These are phyloP conservation scores for Andrena trimmerana DNA, from an alignment of 2,888 invertebrate species.

Conservation along the genomic window DNA sequence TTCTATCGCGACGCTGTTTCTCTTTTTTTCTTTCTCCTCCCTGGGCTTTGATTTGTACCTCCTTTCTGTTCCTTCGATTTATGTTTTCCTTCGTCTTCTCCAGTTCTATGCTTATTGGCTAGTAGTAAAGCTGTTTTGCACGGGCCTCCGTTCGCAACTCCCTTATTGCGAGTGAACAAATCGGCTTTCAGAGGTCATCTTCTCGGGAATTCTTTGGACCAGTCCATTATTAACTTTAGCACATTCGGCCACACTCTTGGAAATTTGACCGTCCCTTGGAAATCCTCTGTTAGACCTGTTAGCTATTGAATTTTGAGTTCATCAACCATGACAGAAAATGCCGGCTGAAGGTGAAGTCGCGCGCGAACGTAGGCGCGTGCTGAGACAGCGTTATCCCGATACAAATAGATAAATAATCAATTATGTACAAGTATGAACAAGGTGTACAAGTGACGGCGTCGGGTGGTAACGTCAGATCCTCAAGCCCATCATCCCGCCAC, in stretches of 20 bases:
- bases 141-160: slow-evolving; percentile 61
- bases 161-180: neutral
- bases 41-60: slow-evolving; percentile 30
- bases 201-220: too few species aligned
- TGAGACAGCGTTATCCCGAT: slow-evolving; percentile 65
- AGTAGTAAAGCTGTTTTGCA: slow-evolving; percentile 75
- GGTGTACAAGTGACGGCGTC: slow-evolving; percentile 75
- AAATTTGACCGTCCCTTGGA: neutral
- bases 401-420: slow-evolving; percentile 76
- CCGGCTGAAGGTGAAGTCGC: slow-evolving; percentile 6
- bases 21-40: slow-evolving; percentile 15
- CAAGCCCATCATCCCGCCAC: slow-evolving; percentile 9
- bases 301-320: neutral
- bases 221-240: too few species aligned
- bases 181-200: neutral
- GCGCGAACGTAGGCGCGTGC: slow-evolving; percentile 69
- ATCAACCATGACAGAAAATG: neutral
- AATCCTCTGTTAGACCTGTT: neutral
- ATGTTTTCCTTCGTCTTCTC: neutral
- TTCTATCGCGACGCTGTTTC: slow-evolving; percentile 37
- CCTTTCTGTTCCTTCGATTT: neutral
- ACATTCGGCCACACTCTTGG: neutral
- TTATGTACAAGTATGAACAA: slow-evolving; percentile 82
- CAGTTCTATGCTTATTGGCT: slow-evolving; percentile 71
- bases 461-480: slow-evolving; percentile 46